Base-by-base conservation (phyloP, 2,888 invertebrate genomes). In the Pantelozetes paolii region DNA sequence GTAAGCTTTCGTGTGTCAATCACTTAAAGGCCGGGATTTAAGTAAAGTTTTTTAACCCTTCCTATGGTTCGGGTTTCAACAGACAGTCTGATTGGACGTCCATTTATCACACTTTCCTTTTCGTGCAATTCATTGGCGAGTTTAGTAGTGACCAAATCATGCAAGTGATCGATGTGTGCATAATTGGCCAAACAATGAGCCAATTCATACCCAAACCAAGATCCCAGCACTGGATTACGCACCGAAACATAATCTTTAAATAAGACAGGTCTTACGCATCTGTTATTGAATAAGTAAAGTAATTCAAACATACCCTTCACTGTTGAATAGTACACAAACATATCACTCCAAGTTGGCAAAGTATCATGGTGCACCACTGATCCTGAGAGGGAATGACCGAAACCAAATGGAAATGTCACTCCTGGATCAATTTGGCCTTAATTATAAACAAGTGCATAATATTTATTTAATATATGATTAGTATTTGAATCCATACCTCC, bases 11-110 rank as follows among this genome's bases (percentile, higher is more conserved):
- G n/a, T n/a, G n/a, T n/a, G n/a, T n/a, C n/a, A n/a, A n/a, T n/a
- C n/a, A n/a, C n/a, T n/a, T 36, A 77, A 28, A 76, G 71, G 13
- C 77, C 77, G 8, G 77, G 77, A 74, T 77, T 77, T 40, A 77
- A 77, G 50, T 71, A 77, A 18, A 77, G 73, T 40, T 76, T 75
- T 69, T 74, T 74, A 13, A 59, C 70, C 73, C 74, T 75, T 23
- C 77, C 77, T 26, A 71, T 54, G 15, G 74, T 71, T n/a, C 40
- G 28, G n/a, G 74, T 48, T 59, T 77, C 77, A 18, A 76, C 73
- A 42, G 74, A n/a, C n/a, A n/a, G n/a, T n/a, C n/a, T n/a, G n/a
- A n/a, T n/a, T n/a, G n/a, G n/a, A n/a, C n/a, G n/a, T n/a, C n/a
- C n/a, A n/a, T n/a, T n/a, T n/a, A n/a, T n/a, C n/a, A n/a, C n/a